phyloP scores from a whole-genome alignment of 2,888 invertebrate genomes.

The Aromia moschata region DNA sequence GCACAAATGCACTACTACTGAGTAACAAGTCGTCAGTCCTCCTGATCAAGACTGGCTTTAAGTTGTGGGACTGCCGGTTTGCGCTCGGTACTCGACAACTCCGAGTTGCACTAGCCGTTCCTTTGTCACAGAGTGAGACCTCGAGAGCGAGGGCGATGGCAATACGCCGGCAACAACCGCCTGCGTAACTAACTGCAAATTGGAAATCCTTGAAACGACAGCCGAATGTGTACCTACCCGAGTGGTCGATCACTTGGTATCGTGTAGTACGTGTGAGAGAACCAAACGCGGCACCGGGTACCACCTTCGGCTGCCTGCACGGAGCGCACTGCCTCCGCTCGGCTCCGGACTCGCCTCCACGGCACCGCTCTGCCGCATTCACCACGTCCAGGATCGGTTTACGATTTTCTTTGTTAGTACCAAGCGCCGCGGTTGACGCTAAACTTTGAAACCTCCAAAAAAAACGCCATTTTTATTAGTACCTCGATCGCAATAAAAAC shows the following conservation, averaged over 20 bases:
- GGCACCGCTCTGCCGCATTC: constrained; percentile 26
- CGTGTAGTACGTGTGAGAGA: constrained; percentile 30
- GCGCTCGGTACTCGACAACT: constrained; percentile 22
- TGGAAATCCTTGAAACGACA: constrained; percentile 41
- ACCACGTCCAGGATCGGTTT: constrained; percentile 24
- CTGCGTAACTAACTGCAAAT: constrained; percentile 40
- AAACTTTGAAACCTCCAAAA: too few species aligned
- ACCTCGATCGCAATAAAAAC: too few species aligned
- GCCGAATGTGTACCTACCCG: constrained; percentile 36
- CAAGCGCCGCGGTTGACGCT: too few species aligned
- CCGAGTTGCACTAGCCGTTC: constrained; percentile 37
- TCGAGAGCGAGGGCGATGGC: constrained; percentile 35
- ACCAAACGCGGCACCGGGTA: constrained; percentile 30
- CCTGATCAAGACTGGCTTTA: constrained; percentile 32
- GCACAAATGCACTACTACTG: constrained; percentile 43
- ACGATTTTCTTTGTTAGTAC: too few species aligned
- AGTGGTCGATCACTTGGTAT: constrained; percentile 33
- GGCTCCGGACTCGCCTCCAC: constrained; percentile 18
- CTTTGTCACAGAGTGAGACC: constrained; percentile 50
- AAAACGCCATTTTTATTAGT: too few species aligned
- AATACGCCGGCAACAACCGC: constrained; percentile 34
- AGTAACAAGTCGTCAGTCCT: constrained; percentile 36
- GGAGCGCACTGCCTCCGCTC: constrained; percentile 18
- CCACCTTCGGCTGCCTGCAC: constrained; percentile 25
- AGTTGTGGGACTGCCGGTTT: constrained; percentile 26